These are phyloP conservation scores for Sturnus vulgaris DNA, from an alignment of 2,113 vertebrate genomes.

Conservation along the genomic window DNA sequence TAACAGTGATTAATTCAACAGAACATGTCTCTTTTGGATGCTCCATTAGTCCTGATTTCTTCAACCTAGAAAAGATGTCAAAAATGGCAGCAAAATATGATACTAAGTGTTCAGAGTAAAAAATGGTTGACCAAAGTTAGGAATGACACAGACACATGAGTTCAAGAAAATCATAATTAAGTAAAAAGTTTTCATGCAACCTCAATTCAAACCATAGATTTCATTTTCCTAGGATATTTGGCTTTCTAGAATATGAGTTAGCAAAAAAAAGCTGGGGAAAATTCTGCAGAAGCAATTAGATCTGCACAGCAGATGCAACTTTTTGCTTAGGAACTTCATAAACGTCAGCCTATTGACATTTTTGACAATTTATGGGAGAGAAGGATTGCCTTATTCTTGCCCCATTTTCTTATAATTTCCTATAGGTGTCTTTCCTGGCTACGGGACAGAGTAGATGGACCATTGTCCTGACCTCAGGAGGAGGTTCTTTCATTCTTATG, in stretches of 20 bases:
- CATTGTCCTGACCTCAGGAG: not conserved
- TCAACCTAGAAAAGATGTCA: not conserved
- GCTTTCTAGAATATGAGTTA: not conserved
- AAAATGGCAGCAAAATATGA: not conserved
- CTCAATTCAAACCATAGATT: not conserved
- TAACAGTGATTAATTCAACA: not conserved
- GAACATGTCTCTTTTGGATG: not conserved
- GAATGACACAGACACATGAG: not conserved
- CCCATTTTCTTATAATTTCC: not conserved
- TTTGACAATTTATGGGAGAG: not conserved
- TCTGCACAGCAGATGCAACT: not conserved
- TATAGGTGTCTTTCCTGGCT: not conserved
- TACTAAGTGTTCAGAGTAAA: not conserved
- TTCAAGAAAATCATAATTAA: not conserved
- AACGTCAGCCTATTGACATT: not conserved
- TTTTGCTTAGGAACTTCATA: not conserved
- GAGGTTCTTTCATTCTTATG: not conserved
- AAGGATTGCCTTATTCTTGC: not conserved
- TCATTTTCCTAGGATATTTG: not conserved
- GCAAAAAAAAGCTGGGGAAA: not conserved
- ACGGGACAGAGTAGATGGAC: not conserved
- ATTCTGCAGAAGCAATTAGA: not conserved
- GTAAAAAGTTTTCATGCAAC: not conserved
- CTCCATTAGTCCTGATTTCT: not conserved
- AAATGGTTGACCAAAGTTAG: not conserved